A percentile compares a stretch with the other conserved stretches of the same genome.
Evolutionary conservation across 2,888 invertebrate genomes (phyloP).

Genomic region (Drosophila sordidapex): DNA sequence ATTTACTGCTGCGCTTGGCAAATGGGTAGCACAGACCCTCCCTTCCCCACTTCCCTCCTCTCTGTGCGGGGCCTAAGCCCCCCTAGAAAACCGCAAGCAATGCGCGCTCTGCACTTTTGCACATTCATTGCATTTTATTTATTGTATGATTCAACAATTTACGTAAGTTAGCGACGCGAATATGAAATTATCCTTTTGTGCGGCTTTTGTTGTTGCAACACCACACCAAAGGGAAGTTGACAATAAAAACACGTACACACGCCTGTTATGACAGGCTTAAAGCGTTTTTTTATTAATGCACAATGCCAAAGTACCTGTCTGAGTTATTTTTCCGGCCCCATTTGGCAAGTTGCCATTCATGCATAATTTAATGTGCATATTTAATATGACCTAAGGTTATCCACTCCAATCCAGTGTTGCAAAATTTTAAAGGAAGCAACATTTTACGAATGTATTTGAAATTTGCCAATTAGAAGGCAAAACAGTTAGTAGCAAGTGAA

Average conservation of each 20-base stretch:
- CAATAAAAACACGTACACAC: slow-evolving; percentile 62
- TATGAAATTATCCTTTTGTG: slow-evolving; percentile 68
- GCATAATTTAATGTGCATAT: slow-evolving; percentile 38
- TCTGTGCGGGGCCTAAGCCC: background rate
- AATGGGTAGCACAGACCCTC: slow-evolving; percentile 21
- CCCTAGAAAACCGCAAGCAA: slow-evolving; percentile 48
- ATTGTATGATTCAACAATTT: slow-evolving; percentile 73
- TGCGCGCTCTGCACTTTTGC: slow-evolving; percentile 64
- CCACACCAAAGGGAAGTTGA: slow-evolving; percentile 46
- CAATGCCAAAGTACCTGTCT: slow-evolving; percentile 58
- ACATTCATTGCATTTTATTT: slow-evolving; percentile 72
- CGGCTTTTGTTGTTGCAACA: slow-evolving; percentile 3
- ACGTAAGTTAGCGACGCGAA: slow-evolving; percentile 71
- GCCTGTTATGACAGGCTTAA: slow-evolving; percentile 48
- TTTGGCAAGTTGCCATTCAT: slow-evolving; percentile 45
- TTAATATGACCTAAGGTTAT: slow-evolving; percentile 33
- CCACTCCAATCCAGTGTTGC: background rate
- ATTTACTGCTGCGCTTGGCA: slow-evolving; percentile 65
- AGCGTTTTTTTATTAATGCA: slow-evolving; percentile 39
- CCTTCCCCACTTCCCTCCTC: background rate
- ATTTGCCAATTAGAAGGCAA: slow-evolving; percentile 20
- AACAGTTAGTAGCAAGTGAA: background rate
- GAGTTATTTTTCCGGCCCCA: slow-evolving; percentile 45
- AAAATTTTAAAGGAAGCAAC: slow-evolving; percentile 1
- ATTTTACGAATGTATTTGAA: slow-evolving; percentile 5